These are phyloP conservation scores for Mesoclemmys tuberculata DNA, from an alignment of 2,113 vertebrate species.

Conservation along the genomic window DNA sequence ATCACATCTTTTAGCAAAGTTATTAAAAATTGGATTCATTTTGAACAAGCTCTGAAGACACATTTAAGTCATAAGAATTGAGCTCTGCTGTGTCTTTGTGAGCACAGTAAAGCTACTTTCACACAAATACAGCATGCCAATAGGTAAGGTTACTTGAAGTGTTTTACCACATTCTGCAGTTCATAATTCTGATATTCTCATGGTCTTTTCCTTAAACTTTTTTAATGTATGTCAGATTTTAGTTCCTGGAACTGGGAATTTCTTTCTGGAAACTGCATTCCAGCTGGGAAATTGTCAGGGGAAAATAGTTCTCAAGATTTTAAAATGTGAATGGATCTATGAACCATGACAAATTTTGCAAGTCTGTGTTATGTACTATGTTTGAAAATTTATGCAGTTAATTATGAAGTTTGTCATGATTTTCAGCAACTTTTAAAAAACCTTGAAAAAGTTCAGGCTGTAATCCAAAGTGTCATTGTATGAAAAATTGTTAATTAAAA, in stretches of 20 bases:
- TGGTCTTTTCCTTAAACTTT: background rate
- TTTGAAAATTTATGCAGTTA: background rate
- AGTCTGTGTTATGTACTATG: background rate
- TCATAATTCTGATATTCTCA: background rate
- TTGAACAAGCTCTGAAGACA: background rate
- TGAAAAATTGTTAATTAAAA: background rate
- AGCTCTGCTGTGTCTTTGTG: background rate
- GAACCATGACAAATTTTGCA: background rate
- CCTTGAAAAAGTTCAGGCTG: background rate
- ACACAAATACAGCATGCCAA: background rate
- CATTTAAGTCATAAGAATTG: background rate
- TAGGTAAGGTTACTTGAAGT: background rate
- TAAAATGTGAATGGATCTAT: background rate
- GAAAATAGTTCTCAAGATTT: background rate
- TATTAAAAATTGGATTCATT: background rate
- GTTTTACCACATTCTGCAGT: background rate
- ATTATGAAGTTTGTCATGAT: background rate
- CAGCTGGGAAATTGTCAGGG: no score
- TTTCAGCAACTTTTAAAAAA: no score
- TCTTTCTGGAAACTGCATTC: background rate
- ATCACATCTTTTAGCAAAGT: background rate
- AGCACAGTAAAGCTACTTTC: background rate
- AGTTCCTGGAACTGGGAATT: background rate
- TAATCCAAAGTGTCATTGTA: background rate
- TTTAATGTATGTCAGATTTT: background rate